phyloP scores from a whole-genome alignment of 1,140 invertebrate genomes.

The Leptinotarsa defecta region DNA sequence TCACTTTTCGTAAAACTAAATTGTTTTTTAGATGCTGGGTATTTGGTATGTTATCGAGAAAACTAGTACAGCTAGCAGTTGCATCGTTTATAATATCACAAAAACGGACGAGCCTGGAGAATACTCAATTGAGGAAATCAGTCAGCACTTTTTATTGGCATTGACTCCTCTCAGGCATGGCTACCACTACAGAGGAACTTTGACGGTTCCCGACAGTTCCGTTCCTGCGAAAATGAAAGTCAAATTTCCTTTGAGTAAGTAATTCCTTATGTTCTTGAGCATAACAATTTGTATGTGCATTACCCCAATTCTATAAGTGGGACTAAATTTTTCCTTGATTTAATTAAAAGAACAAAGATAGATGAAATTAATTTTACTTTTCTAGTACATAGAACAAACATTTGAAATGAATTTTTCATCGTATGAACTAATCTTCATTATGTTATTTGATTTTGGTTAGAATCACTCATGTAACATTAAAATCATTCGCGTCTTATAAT shows the following conservation, averaged over 20 bases:
- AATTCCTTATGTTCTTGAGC: not conserved
- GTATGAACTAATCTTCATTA: no score
- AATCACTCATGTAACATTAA: no score
- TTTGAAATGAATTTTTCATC: no score
- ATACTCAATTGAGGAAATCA: constrained; percentile 73
- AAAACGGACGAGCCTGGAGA: constrained; percentile 68
- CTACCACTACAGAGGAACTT: constrained; percentile 74
- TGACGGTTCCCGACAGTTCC: constrained; percentile 69
- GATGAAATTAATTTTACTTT: no score
- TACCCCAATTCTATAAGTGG: no score
- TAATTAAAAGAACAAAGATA: no score
- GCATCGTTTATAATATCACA: constrained; percentile 80
- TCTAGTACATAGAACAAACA: no score
- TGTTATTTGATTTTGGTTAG: no score
- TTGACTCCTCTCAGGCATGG: constrained; percentile 73
- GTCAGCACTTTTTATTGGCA: constrained; percentile 72
- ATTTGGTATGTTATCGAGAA: constrained; percentile 84
- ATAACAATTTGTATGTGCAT: no score
- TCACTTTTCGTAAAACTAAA: not conserved
- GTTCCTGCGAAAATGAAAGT: constrained; percentile 73
- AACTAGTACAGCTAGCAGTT: constrained; percentile 78
- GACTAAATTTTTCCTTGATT: no score
- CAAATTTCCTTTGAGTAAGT: constrained; percentile 82
- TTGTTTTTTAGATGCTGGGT: constrained; percentile 69
- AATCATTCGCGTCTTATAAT: no score